phyloP scores from a whole-genome alignment of 2,888 invertebrate species.

The Oithona nana region DNA sequence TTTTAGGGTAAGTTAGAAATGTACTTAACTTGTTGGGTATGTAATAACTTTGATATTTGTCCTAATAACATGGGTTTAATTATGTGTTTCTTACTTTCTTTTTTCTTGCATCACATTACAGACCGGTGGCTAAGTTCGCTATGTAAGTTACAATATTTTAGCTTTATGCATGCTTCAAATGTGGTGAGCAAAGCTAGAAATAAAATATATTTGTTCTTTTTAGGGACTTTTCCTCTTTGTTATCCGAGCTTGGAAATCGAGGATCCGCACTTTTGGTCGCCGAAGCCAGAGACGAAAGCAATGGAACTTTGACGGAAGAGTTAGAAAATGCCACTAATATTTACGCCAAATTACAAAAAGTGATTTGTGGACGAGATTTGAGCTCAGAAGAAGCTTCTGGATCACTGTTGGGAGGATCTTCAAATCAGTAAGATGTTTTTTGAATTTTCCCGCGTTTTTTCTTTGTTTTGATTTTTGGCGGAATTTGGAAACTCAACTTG shows the following conservation, averaged over 20 bases:
- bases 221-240: neutral
- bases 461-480: constrained; percentile 17
- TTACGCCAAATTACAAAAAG: neutral
- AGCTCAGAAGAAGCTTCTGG: neutral
- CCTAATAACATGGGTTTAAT: too few species aligned
- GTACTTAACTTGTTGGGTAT: too few species aligned
- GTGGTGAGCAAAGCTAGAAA: too few species aligned
- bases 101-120: neutral
- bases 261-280: neutral
- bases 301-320: neutral
- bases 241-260: neutral
- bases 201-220: neutral
- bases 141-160: neutral
- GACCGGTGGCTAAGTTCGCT: neutral
- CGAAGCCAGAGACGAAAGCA: neutral
- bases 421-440: neutral
- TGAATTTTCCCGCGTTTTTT: too few species aligned
- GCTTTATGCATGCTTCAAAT: too few species aligned
- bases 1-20: too few species aligned
- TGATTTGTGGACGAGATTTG: neutral
- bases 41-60: too few species aligned
- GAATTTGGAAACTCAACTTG: constrained; percentile 26
- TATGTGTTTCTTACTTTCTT: too few species aligned
- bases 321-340: neutral
- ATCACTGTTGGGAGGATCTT: neutral